Percentiles rank a stretch among this genome's conserved stretches.
Evolutionary conservation across 2,797 vertebrate genomes (phyloP).

Genomic region (Graptemys geographica): DNA sequence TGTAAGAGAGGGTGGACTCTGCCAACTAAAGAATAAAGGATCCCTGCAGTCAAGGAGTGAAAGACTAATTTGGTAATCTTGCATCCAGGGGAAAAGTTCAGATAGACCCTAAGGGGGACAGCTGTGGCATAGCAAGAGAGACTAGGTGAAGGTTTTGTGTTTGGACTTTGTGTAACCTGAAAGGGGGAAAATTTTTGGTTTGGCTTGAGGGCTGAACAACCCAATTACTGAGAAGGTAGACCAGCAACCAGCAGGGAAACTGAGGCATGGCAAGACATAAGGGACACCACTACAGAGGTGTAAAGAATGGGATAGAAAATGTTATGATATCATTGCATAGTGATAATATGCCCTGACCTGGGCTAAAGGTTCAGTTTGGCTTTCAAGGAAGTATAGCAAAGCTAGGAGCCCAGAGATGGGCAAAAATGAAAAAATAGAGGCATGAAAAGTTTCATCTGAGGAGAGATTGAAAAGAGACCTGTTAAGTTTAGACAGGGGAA

Average conservation of each 20-base stretch:
- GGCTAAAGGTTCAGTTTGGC: rapidly evolving
- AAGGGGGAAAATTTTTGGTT: neutral
- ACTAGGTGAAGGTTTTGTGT: neutral
- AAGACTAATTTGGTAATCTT: neutral
- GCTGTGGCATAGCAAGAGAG: neutral
- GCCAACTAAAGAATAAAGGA: neutral
- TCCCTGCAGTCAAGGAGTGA: rapidly evolving
- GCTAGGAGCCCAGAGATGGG: neutral
- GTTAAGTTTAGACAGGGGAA: neutral
- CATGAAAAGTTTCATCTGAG: neutral
- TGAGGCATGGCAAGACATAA: neutral
- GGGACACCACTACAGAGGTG: neutral
- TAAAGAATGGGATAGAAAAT: neutral
- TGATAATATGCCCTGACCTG: too few relatives aligned
- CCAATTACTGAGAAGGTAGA: rapidly evolving
- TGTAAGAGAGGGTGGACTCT: neutral
- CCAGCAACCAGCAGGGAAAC: neutral
- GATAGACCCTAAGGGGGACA: neutral
- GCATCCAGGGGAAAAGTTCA: too few relatives aligned
- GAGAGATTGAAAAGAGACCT: neutral
- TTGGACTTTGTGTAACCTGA: neutral
- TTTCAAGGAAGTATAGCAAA: neutral
- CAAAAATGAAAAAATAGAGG: neutral
- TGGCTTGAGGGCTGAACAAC: neutral
- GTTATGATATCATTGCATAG: neutral